These are phyloP conservation scores for Nomada fabriciana DNA, from an alignment of 2,888 invertebrate species.

Conservation along the genomic window DNA sequence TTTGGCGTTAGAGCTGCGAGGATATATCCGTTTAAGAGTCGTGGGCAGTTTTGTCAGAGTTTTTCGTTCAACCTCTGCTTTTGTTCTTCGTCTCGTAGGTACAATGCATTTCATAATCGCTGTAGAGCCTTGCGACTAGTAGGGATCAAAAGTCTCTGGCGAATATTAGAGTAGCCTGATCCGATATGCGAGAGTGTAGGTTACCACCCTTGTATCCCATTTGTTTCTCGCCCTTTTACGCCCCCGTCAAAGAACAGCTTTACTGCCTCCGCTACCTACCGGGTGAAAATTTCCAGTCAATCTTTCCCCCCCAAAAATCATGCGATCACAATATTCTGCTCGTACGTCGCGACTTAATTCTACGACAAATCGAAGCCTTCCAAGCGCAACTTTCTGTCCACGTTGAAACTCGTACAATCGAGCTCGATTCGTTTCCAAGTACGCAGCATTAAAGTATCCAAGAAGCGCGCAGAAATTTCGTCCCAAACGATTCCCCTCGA, in stretches of 20 bases:
- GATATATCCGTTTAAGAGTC: too few species aligned
- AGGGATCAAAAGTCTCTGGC: slow-evolving; percentile 73
- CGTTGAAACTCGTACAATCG: too few species aligned
- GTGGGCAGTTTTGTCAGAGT: too few species aligned
- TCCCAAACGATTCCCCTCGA: background rate
- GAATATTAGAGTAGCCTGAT: slow-evolving; percentile 78
- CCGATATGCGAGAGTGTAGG: slow-evolving; percentile 80
- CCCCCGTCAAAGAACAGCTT: slow-evolving; percentile 71
- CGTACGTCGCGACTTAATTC: background rate
- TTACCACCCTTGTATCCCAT: slow-evolving; percentile 82
- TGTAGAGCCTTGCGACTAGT: background rate
- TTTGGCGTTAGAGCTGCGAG: background rate
- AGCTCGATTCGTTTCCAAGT: background rate
- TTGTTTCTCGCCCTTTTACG: slow-evolving; percentile 80
- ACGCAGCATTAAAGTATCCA: background rate
- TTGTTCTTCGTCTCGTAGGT: too few species aligned
- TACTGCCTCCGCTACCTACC: slow-evolving; percentile 68
- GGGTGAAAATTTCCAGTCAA: slow-evolving; percentile 69
- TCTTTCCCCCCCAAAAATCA: background rate
- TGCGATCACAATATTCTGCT: background rate
- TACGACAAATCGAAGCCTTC: too few species aligned
- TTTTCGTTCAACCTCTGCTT: too few species aligned
- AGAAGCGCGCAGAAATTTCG: background rate
- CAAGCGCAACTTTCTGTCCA: background rate
- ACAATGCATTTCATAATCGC: too few species aligned